These are phyloP conservation scores for Malaclemys terrapin DNA, from an alignment of 2,113 vertebrate species.

Conservation along the genomic window DNA sequence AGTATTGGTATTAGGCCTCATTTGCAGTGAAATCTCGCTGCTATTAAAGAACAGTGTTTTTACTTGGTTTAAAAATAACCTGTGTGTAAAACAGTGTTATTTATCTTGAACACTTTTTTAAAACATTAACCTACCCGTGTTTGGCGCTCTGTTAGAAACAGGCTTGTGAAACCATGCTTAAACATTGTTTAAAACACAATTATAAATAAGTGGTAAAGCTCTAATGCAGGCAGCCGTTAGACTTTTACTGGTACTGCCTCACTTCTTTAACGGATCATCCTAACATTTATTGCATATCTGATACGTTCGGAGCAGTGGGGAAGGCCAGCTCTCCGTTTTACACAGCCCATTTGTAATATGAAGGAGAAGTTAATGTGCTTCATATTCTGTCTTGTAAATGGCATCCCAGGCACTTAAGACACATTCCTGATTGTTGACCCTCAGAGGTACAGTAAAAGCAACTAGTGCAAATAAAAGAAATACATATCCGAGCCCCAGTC, in stretches of 20 bases:
- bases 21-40: not conserved
- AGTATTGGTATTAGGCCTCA: not conserved
- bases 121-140: not conserved
- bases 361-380: not conserved
- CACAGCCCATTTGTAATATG: not conserved
- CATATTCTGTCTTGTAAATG: not conserved
- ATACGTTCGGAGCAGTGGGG: not conserved
- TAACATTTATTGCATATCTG: not conserved
- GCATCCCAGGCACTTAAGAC: not conserved
- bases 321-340: not conserved
- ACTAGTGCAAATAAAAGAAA: not conserved
- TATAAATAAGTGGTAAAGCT: not conserved
- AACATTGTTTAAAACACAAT: not conserved
- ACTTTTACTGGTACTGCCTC: not conserved
- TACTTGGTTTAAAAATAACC: not conserved
- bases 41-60: not conserved
- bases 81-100: not conserved
- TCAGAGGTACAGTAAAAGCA: not conserved
- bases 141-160: not conserved
- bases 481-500: not conserved
- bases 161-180: not conserved
- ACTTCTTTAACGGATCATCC: not conserved
- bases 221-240: not conserved
- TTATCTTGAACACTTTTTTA: not conserved
- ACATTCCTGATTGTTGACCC: not conserved